Conservation (phyloP, 2,797 vertebrate genomes). For the Rhabdophis nuchalis region DNA sequence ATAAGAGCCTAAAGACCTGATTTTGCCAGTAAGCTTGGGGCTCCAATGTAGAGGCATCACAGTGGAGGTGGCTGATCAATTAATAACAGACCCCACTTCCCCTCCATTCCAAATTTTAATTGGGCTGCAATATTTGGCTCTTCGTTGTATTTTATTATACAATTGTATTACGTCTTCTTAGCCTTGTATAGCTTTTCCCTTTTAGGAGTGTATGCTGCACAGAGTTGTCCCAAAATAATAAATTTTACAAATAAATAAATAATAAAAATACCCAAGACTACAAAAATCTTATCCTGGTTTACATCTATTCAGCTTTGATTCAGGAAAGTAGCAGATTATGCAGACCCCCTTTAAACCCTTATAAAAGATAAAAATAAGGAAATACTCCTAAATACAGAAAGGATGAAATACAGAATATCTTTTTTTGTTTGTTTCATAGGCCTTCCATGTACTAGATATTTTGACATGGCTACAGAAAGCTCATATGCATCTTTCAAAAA, state of each 20-base stretch:
- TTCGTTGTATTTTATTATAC: neutral
- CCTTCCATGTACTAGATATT: neutral
- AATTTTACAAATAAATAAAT: neutral
- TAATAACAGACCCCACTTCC: neutral
- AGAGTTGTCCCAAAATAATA: neutral
- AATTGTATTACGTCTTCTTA: neutral
- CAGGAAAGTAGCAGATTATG: too few relatives aligned
- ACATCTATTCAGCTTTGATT: neutral
- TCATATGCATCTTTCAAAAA: neutral
- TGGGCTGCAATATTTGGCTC: neutral
- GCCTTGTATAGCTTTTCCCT: neutral
- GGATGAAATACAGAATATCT: neutral
- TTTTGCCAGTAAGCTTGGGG: neutral
- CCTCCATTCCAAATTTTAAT: neutral
- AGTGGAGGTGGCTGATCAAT: neutral
- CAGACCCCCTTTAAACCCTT: neutral
- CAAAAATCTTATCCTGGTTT: neutral
- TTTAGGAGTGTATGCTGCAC: neutral
- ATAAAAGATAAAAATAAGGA: neutral
- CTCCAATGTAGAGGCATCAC: neutral
- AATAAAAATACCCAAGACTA: neutral
- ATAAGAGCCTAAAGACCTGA: neutral
- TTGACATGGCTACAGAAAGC: neutral
- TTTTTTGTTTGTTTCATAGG: neutral
- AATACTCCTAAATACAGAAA: neutral